Conservation (phyloP, 2,113 vertebrate species). For the Mobula hypostoma region DNA sequence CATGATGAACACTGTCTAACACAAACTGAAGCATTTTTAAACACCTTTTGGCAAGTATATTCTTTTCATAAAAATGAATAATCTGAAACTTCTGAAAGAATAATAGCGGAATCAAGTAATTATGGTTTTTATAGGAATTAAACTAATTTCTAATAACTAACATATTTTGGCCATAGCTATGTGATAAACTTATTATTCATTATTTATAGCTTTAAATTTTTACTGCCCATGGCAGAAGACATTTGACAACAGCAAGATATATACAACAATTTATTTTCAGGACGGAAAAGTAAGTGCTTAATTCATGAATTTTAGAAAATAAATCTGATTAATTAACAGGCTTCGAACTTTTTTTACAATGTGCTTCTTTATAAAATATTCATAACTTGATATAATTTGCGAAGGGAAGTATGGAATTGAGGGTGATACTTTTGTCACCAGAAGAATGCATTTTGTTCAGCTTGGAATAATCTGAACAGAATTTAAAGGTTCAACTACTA, state of each 20-base stretch:
- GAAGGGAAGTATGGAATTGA: too few species aligned
- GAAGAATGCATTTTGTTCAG: not conserved
- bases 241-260: not conserved
- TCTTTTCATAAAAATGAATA: not conserved
- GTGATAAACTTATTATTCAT: too few species aligned
- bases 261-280: not conserved
- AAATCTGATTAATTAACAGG: conserved; percentile 3
- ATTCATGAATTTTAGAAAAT: not conserved
- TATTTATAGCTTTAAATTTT: too few species aligned
- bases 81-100: not conserved
- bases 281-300: not conserved
- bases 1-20: not conserved
- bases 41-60: not conserved
- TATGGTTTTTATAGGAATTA: not conserved
- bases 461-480: not conserved
- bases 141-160: too few species aligned
- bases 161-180: too few species aligned
- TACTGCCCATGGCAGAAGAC: too few species aligned
- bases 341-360: not conserved
- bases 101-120: not conserved
- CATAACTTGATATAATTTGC: not conserved
- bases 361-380: not conserved
- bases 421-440: not conserved
- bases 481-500: not conserved
- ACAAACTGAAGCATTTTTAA: not conserved